Percentiles rank a stretch among this genome's conserved stretches.
phyloP scores from a whole-genome alignment of 2,888 invertebrate genomes.

The Blera fallax region DNA sequence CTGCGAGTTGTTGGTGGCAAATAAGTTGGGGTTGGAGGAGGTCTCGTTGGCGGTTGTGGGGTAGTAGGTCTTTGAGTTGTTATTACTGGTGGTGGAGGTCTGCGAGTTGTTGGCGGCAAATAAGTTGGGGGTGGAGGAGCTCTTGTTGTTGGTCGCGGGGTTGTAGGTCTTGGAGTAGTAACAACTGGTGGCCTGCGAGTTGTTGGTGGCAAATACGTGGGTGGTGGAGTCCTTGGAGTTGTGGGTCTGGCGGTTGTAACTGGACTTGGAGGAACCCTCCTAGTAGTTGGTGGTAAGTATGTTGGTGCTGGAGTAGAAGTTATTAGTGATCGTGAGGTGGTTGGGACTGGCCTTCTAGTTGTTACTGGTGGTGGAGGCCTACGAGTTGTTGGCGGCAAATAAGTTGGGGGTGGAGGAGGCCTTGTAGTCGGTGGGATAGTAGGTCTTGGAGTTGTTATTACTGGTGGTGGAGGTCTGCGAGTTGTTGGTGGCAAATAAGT shows the following conservation, averaged over 20 bases:
- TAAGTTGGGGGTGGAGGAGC: background rate
- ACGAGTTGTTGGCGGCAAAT: slow-evolving; percentile 29
- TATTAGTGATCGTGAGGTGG: slow-evolving; percentile 63
- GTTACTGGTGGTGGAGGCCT: slow-evolving; percentile 70
- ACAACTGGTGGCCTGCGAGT: slow-evolving; percentile 9
- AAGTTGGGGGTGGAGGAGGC: slow-evolving; percentile 24
- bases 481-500: slow-evolving; percentile 14
- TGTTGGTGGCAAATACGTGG: slow-evolving; percentile 29
- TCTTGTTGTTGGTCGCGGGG: background rate
- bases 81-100: background rate
- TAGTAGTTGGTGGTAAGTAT: slow-evolving; percentile 19
- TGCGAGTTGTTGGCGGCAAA: slow-evolving; percentile 4
- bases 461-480: background rate
- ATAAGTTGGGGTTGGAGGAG: background rate
- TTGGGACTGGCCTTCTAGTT: slow-evolving; percentile 52
- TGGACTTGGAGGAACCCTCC: slow-evolving; percentile 19
- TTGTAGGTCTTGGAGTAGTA: slow-evolving; percentile 24
- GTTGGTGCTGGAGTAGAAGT: slow-evolving; percentile 10
- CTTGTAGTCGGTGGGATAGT: too few species aligned
- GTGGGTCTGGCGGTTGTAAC: background rate
- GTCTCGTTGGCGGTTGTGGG: slow-evolving; percentile 23
- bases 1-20: slow-evolving; percentile 31
- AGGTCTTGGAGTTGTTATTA: slow-evolving; percentile 7
- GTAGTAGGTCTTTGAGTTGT: slow-evolving; percentile 24
- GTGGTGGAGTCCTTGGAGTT: background rate